Evolutionary conservation across 2,797 vertebrate species (phyloP), one percentile per base, ranked within the genome.

Genomic region (Sardinella longiceps): DNA sequence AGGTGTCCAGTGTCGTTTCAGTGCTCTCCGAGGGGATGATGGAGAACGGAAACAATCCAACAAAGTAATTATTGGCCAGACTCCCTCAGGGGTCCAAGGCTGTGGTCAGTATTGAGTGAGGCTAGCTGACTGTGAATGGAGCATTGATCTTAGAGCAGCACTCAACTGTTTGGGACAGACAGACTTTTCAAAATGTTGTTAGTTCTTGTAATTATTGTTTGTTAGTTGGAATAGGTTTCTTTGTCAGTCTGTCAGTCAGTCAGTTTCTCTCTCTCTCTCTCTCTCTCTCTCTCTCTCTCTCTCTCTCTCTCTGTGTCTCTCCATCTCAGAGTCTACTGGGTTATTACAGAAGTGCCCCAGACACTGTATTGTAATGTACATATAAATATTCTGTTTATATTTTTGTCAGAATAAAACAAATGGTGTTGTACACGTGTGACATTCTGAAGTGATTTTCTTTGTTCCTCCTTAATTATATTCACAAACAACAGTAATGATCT

Each of bases 341-440:
- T 77, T 43, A 1, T 7, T 43, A 23, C n/a, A n/a, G n/a, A n/a
- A 23, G 20, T 43, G 70, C 37, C 37, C 37, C 39, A 18, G 70
- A 39, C 37, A 77, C 70, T 77, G 70, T 23, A 77, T 77, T 77
- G 37, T 39, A 43, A 77, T 77, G 70, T 43, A 77, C 70, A 77
- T 77, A 77, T 39, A 77, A 74, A 74, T 20, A 77, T 74, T 70
- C 70, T 23, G 33, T 39, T 77, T 77, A 39, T 77, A 77, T 77
- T 77, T 77, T 77, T 77, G 70, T 77, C 70, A 77, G 70, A 77
- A 77, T 77, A 77, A 77, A 77, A 77, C 37, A 43, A 77, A 77
- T 77, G 14, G 70, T 77, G 70, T 20, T 77, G 37, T 77, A 23
- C 18, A 53, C 1, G 70, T 39, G 9, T 43, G 70, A 77, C 15